These are phyloP conservation scores for Fundulus diaphanus DNA, from an alignment of 2,797 vertebrate species.

Conservation along the genomic window DNA sequence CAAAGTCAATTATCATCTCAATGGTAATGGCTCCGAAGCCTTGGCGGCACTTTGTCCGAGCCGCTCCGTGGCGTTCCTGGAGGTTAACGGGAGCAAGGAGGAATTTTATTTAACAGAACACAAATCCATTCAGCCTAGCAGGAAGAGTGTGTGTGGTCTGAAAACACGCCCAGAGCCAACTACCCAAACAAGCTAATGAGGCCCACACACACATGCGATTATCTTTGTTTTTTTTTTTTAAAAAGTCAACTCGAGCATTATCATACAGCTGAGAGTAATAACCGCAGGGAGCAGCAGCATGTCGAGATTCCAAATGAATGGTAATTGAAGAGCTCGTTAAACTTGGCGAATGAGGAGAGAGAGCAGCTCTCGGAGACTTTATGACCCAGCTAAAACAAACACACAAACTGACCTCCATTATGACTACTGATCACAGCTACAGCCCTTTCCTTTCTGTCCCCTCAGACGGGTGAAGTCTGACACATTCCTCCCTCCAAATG, in stretches of 20 bases:
- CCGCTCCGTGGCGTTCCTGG: slow-evolving; percentile 43
- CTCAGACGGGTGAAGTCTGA: slow-evolving; percentile 68
- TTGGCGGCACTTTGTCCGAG: slow-evolving; percentile 46
- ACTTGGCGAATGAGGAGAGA: slow-evolving; percentile 65
- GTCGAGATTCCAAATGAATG: slow-evolving; percentile 70
- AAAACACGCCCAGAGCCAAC: slow-evolving; percentile 67
- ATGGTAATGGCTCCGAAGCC: slow-evolving; percentile 55
- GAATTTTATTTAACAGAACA: slow-evolving; percentile 72
- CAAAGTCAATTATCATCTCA: slow-evolving; percentile 67
- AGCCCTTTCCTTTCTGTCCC: slow-evolving; percentile 68
- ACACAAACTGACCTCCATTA: slow-evolving; percentile 76
- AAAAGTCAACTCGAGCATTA: slow-evolving; percentile 50
- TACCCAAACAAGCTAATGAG: slow-evolving; percentile 78
- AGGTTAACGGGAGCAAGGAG: slow-evolving; percentile 65
- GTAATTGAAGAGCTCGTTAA: slow-evolving; percentile 76
- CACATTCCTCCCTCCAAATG: slow-evolving; percentile 69
- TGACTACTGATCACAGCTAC: slow-evolving; percentile 75
- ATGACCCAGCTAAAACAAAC: slow-evolving; percentile 74
- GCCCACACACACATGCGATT: slow-evolving; percentile 11
- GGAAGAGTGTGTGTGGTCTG: slow-evolving; percentile 80
- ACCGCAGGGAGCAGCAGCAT: slow-evolving; percentile 40
- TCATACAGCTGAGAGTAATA: slow-evolving; percentile 73
- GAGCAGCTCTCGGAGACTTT: slow-evolving; percentile 71
- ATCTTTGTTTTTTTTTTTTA: neutral
- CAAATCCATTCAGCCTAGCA: slow-evolving; percentile 67